Percentiles rank a stretch among this genome's conserved stretches.
Conservation (phyloP, 2,888 invertebrate species). For the Lottia scabra region DNA sequence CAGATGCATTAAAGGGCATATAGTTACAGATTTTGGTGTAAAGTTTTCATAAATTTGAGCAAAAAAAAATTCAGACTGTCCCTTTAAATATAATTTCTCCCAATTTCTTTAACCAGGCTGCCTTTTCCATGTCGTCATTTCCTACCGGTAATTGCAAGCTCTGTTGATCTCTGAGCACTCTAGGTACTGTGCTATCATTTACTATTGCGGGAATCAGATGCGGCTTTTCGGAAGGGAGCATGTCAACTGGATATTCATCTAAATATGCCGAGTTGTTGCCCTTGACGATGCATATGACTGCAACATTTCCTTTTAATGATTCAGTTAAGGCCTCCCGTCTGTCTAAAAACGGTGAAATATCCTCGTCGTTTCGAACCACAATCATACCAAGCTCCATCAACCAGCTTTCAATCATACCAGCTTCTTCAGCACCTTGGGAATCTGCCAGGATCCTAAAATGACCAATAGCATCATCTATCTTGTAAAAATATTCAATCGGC, state of each 20-base stretch:
- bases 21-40: too few relatives aligned
- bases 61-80: too few relatives aligned
- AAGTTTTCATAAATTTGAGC: too few relatives aligned
- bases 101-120: background rate
- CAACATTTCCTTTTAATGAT: background rate
- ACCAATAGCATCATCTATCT: background rate
- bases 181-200: background rate
- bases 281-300: background rate
- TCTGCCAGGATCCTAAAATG: background rate
- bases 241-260: background rate
- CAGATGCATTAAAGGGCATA: too few relatives aligned
- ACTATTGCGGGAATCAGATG: background rate
- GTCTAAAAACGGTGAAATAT: background rate
- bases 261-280: background rate
- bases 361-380: background rate
- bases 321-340: background rate
- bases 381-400: background rate
- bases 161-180: background rate
- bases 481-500: background rate
- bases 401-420: background rate
- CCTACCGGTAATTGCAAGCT: too few relatives aligned
- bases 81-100: background rate
- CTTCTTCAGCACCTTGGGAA: background rate
- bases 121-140: background rate
- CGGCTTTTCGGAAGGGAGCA: background rate